Conservation (phyloP, 2,888 invertebrate genomes). For the Pseudococcus longispinus region DNA sequence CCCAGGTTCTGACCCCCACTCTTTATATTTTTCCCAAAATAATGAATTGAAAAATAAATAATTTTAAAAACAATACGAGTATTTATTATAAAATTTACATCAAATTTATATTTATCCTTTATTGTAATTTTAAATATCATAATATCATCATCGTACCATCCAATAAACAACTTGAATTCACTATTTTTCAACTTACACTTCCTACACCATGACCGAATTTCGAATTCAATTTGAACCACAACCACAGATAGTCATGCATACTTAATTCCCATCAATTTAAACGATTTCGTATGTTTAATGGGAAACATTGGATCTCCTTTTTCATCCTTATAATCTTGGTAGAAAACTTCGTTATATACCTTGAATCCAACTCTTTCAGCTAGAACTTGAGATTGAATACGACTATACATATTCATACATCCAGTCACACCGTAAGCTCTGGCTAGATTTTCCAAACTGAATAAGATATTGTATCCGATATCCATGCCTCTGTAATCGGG, state of each 20-base stretch:
- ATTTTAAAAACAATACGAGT: neutral
- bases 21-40: too few species aligned
- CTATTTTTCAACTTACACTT: neutral
- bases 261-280: slow-evolving; percentile 52
- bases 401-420: slow-evolving; percentile 51
- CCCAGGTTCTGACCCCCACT: too few species aligned
- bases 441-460: neutral
- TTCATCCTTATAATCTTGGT: slow-evolving; percentile 54
- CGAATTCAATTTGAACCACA: neutral
- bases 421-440: neutral
- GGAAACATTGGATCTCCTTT: slow-evolving; percentile 48
- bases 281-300: slow-evolving; percentile 28
- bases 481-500: neutral
- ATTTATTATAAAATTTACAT: neutral
- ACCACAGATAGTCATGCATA: neutral
- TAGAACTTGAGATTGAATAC: slow-evolving; percentile 47
- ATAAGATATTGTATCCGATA: neutral
- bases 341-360: slow-evolving; percentile 49
- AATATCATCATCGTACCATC: neutral
- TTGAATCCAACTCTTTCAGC: slow-evolving; percentile 53
- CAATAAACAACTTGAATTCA: neutral
- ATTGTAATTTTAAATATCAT: neutral
- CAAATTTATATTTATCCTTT: neutral
- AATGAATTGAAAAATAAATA: neutral
- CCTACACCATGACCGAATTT: neutral